Conservation (phyloP, 2,113 vertebrate species). For the Lates calcarifer region DNA sequence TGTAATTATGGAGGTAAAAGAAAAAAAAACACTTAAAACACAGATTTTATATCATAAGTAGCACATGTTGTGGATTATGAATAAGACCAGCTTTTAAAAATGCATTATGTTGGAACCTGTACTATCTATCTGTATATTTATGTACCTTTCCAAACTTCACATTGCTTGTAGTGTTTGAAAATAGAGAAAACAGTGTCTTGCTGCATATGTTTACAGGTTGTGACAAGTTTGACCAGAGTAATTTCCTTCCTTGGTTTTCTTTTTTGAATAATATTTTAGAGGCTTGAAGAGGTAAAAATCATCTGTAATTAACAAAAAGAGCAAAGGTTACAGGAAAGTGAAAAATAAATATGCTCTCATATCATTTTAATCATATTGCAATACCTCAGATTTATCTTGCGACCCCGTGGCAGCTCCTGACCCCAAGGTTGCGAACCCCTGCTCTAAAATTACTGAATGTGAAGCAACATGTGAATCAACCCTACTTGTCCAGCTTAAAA, state of each 20-base stretch:
- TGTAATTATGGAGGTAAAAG: neutral
- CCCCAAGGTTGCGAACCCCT: neutral
- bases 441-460: slow-evolving; percentile 16
- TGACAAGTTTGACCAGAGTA: neutral
- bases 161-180: neutral
- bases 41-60: neutral
- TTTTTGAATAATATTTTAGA: neutral
- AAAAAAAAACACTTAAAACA: neutral
- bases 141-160: neutral
- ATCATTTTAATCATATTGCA: neutral
- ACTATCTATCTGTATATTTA: neutral
- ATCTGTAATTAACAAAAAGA: neutral
- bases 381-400: neutral
- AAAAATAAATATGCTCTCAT: neutral
- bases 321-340: neutral
- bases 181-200: neutral
- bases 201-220: neutral
- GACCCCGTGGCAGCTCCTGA: neutral
- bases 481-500: slow-evolving; percentile 6
- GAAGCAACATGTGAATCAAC: slow-evolving; percentile 9
- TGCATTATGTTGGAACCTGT: neutral
- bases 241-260: neutral
- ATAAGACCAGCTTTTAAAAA: neutral
- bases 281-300: neutral
- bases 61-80: neutral